These are phyloP conservation scores for Planiliza haematocheilus DNA, from an alignment of 2,113 vertebrate species.

Conservation along the genomic window DNA sequence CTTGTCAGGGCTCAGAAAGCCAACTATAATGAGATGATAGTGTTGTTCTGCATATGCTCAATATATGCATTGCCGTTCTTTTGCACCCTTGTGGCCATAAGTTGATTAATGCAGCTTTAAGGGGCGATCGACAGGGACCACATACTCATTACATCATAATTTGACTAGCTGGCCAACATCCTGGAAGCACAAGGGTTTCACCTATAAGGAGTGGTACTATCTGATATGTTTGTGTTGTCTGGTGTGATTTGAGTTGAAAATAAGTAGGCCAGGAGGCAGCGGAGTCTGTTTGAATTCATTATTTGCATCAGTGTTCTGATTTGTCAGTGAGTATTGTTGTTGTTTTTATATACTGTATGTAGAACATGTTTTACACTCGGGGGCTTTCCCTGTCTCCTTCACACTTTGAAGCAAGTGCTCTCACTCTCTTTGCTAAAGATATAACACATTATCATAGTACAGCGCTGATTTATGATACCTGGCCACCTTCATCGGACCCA, in stretches of 20 bases:
- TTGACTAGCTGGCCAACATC: slow-evolving; percentile 8
- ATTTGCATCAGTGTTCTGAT: slow-evolving; percentile 31
- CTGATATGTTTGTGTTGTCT: slow-evolving; percentile 16
- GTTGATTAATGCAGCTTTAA: neutral
- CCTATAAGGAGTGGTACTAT: slow-evolving; percentile 4
- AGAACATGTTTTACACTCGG: slow-evolving; percentile 31
- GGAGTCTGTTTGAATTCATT: slow-evolving; percentile 27
- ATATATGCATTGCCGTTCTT: neutral
- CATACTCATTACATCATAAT: neutral
- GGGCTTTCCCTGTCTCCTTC: slow-evolving; percentile 21
- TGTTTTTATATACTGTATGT: slow-evolving; percentile 25
- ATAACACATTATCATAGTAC: neutral
- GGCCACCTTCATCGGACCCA: slow-evolving; percentile 39
- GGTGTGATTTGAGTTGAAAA: slow-evolving; percentile 26
- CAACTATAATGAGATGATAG: neutral
- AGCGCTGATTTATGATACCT: slow-evolving; percentile 41
- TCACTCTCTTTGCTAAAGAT: slow-evolving; percentile 12
- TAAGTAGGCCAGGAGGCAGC: slow-evolving; percentile 26
- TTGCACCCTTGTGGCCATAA: neutral
- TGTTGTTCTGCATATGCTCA: neutral
- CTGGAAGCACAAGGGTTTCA: slow-evolving; percentile 2
- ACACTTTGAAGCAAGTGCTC: slow-evolving; percentile 15
- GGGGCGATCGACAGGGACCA: neutral
- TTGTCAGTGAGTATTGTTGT: slow-evolving; percentile 6
- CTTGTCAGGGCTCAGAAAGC: no score